Evolutionary conservation across 2,888 invertebrate genomes (phyloP).

Genomic region (Bedellia somnulentella): DNA sequence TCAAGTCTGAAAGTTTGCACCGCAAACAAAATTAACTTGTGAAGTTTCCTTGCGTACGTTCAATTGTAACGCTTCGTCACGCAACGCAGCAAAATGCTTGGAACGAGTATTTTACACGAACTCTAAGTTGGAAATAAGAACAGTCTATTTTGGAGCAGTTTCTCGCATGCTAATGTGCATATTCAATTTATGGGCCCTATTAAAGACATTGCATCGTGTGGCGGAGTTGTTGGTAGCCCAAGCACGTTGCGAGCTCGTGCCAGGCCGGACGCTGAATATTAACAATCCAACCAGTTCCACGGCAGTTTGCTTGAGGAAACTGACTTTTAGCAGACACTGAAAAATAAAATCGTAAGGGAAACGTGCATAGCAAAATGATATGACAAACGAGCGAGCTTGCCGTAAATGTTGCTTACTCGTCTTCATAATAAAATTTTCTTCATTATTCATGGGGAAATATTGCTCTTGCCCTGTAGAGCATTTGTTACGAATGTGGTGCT

Average conservation of each 20-base stretch:
- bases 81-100: too few species aligned
- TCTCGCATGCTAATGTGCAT: slow-evolving; percentile 22
- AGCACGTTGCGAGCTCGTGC: slow-evolving; percentile 14
- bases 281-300: slow-evolving; percentile 17
- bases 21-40: slow-evolving; percentile 2
- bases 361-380: slow-evolving; percentile 2
- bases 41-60: too few species aligned
- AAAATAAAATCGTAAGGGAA: slow-evolving; percentile 20
- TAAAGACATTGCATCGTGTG: slow-evolving; percentile 37
- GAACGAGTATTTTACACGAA: neutral
- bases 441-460: too few species aligned
- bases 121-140: slow-evolving; percentile 7
- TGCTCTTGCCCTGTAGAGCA: too few species aligned
- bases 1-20: slow-evolving; percentile 1
- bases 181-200: slow-evolving; percentile 43
- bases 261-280: slow-evolving; percentile 26
- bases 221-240: slow-evolving; percentile 11
- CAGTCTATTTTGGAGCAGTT: slow-evolving; percentile 17
- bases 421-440: too few species aligned
- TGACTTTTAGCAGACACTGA: slow-evolving; percentile 32
- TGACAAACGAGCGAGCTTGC: neutral
- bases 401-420: too few species aligned
- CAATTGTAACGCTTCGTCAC: too few species aligned
- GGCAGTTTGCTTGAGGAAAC: slow-evolving; percentile 24
- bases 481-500: neutral